Conservation (phyloP, 2,797 vertebrate genomes). For the Galago senegalensis region DNA sequence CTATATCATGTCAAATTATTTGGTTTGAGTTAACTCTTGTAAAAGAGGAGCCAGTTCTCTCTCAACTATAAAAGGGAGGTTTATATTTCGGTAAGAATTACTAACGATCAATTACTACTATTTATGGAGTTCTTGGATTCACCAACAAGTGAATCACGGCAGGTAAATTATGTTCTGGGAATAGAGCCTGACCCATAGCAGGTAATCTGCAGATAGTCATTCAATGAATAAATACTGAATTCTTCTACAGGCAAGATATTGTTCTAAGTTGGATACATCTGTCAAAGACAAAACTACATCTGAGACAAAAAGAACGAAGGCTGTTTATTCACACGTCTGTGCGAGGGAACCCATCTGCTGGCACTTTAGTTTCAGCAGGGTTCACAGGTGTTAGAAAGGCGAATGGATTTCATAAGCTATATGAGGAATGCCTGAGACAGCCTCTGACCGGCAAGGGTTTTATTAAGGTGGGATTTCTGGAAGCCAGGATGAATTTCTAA, state of each 20-base stretch:
- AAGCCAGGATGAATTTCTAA: background rate
- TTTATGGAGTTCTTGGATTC: background rate
- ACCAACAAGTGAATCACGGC: background rate
- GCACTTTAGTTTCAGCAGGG: background rate
- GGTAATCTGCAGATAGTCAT: background rate
- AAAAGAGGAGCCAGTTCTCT: background rate
- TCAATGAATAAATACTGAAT: slow-evolving; percentile 21
- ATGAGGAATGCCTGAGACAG: background rate
- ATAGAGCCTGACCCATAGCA: background rate
- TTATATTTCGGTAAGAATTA: background rate
- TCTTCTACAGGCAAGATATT: background rate
- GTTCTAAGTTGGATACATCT: background rate
- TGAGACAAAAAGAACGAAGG: slow-evolving; percentile 38
- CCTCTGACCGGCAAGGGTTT: background rate
- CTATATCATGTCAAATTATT: background rate
- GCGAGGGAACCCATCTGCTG: background rate
- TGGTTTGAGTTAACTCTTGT: background rate
- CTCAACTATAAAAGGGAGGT: background rate
- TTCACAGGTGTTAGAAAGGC: background rate
- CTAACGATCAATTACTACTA: background rate
- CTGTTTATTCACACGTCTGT: background rate
- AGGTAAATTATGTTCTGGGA: background rate
- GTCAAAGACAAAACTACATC: slow-evolving; percentile 49
- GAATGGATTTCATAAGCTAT: background rate
- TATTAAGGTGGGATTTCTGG: background rate